Base-by-base conservation (phyloP, 2,113 vertebrate species). In the Mobula birostris region DNA sequence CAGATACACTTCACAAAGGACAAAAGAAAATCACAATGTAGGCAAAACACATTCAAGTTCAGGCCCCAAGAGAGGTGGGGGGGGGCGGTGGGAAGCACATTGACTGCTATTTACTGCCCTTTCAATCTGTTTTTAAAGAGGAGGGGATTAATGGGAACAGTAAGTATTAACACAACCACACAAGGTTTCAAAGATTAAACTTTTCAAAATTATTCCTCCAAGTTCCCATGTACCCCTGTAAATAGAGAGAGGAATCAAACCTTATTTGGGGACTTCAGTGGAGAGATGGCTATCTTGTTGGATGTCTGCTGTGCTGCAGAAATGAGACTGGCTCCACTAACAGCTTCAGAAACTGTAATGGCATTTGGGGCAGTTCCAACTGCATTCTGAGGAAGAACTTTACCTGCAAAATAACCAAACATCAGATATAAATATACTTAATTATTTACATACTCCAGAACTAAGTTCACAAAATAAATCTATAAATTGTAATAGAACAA, bases 251-350 rank as follows among this genome's bases (percentile, higher is more conserved):
- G n/a, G 36, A 0, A 1, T 0, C 82, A 77, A 88, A 99, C 99
- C 98, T 99, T 99, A 97, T 98, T 98, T 96, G 99, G 98, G 90
- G 98, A 98, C 96, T 99, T 99, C 63, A 99, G 97, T 17, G 99
- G 99, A 0, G 99, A 99, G 95, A 99, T 99, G 90, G 99, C 98
- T 94, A 99, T 98, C 97, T 99, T 99, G 96, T 98, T 99, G 58
- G 96, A 97, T 96, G 95, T 98, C 95, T 99, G 98, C 82, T 97
- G 87, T 94, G 96, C 96, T 76, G 61, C 78, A 83, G 98, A 96
- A 96, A 95, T 98, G 96, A 98, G 95, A 94, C 98, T 95, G 72
- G 97, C 96, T 94, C 97, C 97, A 95, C 97, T 96, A 95, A 97
- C 96, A 95, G 96, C 96, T 95, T 99, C 98, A 1, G 98, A 97